These are phyloP conservation scores for Operophtera brumata DNA, from an alignment of 2,888 invertebrate genomes.

Conservation along the genomic window DNA sequence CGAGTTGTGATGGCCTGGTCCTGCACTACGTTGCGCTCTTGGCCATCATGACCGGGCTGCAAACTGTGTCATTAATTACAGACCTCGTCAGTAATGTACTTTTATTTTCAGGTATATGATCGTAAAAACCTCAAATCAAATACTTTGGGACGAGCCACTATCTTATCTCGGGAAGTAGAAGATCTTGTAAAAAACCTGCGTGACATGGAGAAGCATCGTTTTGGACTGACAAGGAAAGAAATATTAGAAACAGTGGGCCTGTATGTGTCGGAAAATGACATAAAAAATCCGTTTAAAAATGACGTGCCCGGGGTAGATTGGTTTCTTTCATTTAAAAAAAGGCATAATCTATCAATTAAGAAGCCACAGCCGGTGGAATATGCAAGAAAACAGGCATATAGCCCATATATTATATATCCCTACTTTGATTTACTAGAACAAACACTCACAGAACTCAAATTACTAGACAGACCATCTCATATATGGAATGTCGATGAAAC, in stretches of 20 bases:
- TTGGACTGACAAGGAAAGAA: conserved; percentile 28
- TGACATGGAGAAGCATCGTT: conserved; percentile 33
- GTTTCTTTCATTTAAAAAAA: conserved; percentile 29
- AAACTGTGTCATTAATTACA: too few species aligned
- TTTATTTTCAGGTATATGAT: conserved; percentile 14
- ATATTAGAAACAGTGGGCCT: conserved; percentile 38
- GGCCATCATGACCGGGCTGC: too few species aligned
- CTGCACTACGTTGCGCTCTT: too few species aligned
- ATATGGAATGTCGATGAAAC: conserved; percentile 21
- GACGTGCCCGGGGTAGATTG: conserved; percentile 10
- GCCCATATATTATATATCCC: conserved; percentile 24
- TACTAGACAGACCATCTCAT: conserved; percentile 25
- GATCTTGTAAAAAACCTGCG: conserved; percentile 34
- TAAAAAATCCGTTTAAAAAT: conserved; percentile 42
- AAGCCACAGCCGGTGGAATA: conserved; percentile 49
- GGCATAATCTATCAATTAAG: conserved; percentile 46
- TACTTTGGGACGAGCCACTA: conserved; percentile 34
- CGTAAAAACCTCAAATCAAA: conserved; percentile 14
- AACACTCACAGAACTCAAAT: conserved; percentile 22
- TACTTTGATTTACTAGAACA: conserved; percentile 34
- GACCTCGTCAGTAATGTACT: too few species aligned
- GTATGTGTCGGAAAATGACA: conserved; percentile 35
- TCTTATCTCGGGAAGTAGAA: conserved; percentile 36
- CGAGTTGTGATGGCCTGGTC: too few species aligned
- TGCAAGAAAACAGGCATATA: conserved; percentile 34